Base-by-base conservation (phyloP, 2,888 invertebrate genomes). In the Anarsia innoxiella region DNA sequence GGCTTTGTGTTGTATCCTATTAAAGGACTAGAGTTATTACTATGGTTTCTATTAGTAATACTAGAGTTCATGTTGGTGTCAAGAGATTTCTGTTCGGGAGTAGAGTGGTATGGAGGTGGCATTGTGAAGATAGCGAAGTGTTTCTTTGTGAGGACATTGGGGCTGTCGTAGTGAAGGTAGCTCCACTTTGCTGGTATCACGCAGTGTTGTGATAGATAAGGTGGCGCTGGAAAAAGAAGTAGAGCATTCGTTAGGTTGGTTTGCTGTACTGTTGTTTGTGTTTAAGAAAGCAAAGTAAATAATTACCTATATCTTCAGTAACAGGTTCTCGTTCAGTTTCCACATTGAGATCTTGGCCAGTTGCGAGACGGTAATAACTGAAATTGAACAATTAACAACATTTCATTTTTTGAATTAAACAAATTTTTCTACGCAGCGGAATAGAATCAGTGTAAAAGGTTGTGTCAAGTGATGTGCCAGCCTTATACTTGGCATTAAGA, bases 141-240 rank as follows among this genome's bases (percentile, higher is more conserved):
- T 40, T 87, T 86, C 44, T 85, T 86, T n/a, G 85, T 73, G 28
- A 87, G 70, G 26, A 84, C 75, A 39, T 75, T 74, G 8, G 85
- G 67, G 37, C 80, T 77, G 12, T 79, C 76, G 49, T 53, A 69
- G 46, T 82, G 65, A 32, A 89, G 60, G 62, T 95, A 95, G 64
- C 93, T 94, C 95, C 95, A 95, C 53, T 89, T 88, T 27, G 93
- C 88, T 8, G 93, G 91, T 13, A 92, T 84, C 23, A 95, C 94
- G 50, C 90, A 90, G 71, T 95, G 95, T 63, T 93, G 91, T 3
- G 92, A 90, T 46, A 93, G 86, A 75, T 94, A 95, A 2, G 93
- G 90, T 12, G 95, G 95, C 37, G 95, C 93, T 88, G 88, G 33
- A 79, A 44, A 38, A 1, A 12, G 10, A n/a, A n/a, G 25, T 25